Percentiles rank a stretch among this genome's conserved stretches.
Conservation (phyloP, 2,797 vertebrate species). For the Sylvilagus floridanus region DNA sequence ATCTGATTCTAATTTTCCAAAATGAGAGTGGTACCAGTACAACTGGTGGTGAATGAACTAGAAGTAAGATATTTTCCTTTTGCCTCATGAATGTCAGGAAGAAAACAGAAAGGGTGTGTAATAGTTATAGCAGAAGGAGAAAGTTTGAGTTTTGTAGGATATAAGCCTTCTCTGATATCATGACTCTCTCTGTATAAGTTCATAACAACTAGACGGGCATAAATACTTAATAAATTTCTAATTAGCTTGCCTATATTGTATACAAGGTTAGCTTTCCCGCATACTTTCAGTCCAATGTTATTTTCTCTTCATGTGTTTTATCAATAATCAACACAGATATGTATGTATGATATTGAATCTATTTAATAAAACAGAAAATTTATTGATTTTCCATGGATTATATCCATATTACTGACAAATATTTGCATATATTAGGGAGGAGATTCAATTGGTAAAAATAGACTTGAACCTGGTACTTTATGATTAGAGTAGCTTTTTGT, state of each 20-base stretch:
- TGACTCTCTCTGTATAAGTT: neutral
- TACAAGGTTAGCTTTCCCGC: neutral
- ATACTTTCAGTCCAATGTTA: neutral
- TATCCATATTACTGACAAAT: conserved; percentile 1
- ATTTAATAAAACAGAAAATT: conserved; percentile 17
- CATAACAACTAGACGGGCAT: neutral
- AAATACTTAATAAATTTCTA: neutral
- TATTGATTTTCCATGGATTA: conserved; percentile 5
- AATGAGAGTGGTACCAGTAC: conserved; percentile 20
- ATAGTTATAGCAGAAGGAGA: neutral
- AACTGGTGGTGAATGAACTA: neutral
- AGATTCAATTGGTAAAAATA: neutral
- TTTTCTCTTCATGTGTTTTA: conserved; percentile 23
- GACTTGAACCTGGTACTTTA: neutral
- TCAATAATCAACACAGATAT: neutral
- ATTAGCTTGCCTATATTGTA: neutral
- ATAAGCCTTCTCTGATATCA: neutral
- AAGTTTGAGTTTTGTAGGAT: neutral
- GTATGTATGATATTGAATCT: neutral
- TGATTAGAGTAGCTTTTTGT: neutral
- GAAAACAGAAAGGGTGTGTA: neutral
- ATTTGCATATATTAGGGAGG: neutral
- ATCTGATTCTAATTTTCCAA: conserved; percentile 22
- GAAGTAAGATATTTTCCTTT: conserved; percentile 30
- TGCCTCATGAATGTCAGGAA: neutral